Base-by-base conservation (phyloP, 2,888 invertebrate genomes). In the Meta bourneti region DNA sequence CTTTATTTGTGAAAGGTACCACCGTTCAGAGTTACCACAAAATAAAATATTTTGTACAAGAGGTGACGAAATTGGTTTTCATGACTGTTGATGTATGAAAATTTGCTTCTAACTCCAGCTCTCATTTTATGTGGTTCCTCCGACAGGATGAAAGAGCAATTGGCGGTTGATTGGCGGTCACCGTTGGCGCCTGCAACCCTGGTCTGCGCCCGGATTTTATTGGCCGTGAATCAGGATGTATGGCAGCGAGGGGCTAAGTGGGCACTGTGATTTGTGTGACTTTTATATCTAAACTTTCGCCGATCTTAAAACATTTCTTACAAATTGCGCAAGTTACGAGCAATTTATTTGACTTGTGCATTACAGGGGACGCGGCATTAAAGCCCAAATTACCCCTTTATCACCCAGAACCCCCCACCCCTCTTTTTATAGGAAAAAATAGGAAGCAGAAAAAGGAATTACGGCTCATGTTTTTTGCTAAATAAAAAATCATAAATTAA, bases 221-320 rank as follows among this genome's bases (percentile, higher is more conserved):
- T 86, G 92, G 83, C 89, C 85, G 89, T 92, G 92, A 92, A 92
- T 92, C 92, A 92, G 92, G 89, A 92, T 92, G 89, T 89, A 92
- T 89, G 92, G 92, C 92, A 89, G 92, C 92, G 19, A 77, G 82
- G 89, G 81, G 84, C 92, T 92, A 92, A 92, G 92, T 92, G 92
- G 92, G 89, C 92, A 89, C 81, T 79, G 89, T 92, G 92, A 92
- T 92, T 92, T 92, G 92, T 92, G 92, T 92, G 92, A 92, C 92
- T 92, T 92, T 92, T 92, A 92, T 92, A 92, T 89, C 89, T 89
- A 89, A 92, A 92, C 92, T 92, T 92, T 92, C 92, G 92, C 92
- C 92, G 92, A 92, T 92, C 92, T 92, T 92, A 92, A 92, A 92
- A 92, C 92, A 92, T 92, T 92, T 92, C 92, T 92, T 92, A 92